Percentiles rank a stretch among this genome's conserved stretches.
These are phyloP conservation scores for Psittacula cyanocephala DNA, from an alignment of 2,113 vertebrate species.

Conservation along the genomic window DNA sequence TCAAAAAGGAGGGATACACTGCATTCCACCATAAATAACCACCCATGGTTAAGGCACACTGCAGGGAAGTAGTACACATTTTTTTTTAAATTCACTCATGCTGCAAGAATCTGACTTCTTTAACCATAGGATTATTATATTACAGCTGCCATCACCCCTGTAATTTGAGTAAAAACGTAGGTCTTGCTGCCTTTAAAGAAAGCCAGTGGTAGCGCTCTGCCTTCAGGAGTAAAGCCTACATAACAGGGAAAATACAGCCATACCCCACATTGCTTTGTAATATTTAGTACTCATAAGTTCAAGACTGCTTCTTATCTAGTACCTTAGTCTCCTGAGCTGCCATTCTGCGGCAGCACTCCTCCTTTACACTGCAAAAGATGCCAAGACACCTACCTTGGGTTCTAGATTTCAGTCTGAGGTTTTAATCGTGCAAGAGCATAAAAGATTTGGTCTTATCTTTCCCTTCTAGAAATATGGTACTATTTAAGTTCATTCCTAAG, in stretches of 20 bases:
- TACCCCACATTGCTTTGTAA: background rate
- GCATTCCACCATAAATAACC: fast-evolving
- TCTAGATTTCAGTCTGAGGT: background rate
- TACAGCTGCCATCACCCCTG: background rate
- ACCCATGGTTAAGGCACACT: background rate
- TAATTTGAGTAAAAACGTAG: background rate
- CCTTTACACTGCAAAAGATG: background rate
- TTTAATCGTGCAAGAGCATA: background rate
- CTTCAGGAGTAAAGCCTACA: background rate
- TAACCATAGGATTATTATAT: background rate
- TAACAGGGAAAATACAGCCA: background rate
- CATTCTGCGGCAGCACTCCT: background rate
- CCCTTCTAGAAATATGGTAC: background rate
- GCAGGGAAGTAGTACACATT: background rate
- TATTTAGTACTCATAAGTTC: background rate
- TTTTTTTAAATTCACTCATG: background rate
- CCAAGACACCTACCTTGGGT: background rate
- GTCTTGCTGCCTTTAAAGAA: background rate
- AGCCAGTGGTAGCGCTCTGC: background rate
- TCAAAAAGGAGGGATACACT: background rate
- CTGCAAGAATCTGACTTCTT: background rate
- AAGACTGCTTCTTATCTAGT: background rate
- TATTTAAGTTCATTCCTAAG: background rate
- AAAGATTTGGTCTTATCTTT: background rate
- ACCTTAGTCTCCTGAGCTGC: background rate